Evolutionary conservation across 2,113 vertebrate genomes (phyloP).

Genomic region (Hemiscyllium ocellatum): DNA sequence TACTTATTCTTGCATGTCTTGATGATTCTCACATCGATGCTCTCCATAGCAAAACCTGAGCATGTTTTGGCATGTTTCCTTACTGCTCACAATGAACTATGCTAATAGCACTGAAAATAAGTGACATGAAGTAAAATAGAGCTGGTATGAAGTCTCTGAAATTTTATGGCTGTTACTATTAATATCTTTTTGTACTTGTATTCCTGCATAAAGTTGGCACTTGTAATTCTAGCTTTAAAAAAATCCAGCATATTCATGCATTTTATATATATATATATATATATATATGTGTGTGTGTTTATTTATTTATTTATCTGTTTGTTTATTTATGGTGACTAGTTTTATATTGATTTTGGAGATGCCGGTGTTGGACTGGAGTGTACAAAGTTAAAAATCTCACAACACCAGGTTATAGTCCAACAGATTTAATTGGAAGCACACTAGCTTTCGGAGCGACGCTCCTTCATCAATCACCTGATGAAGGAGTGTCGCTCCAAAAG

Average conservation of each 20-base stretch:
- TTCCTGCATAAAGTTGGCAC: neutral
- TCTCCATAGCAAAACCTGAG: neutral
- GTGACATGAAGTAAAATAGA: neutral
- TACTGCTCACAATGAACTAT: neutral
- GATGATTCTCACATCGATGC: neutral
- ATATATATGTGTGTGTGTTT: too few relatives aligned
- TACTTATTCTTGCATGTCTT: neutral
- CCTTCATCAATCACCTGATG: too few relatives aligned
- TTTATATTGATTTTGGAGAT: too few relatives aligned
- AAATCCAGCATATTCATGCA: too few relatives aligned
- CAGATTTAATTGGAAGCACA: too few relatives aligned
- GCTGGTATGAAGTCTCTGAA: neutral
- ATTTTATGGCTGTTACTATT: neutral
- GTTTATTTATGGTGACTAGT: neutral
- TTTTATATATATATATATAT: too few relatives aligned
- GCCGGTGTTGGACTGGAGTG: too few relatives aligned
- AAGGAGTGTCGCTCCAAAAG: too few relatives aligned
- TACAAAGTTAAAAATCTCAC: too few relatives aligned
- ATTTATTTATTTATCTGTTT: too few relatives aligned
- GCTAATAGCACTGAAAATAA: neutral
- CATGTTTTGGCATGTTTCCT: neutral
- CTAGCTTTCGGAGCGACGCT: too few relatives aligned
- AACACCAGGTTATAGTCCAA: too few relatives aligned
- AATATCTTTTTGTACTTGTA: neutral
- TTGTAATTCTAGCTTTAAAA: neutral